Percentiles rank a stretch among this genome's conserved stretches.
Evolutionary conservation across 1,140 invertebrate species (phyloP).

Genomic region (Gonioctena quinquepunctata): DNA sequence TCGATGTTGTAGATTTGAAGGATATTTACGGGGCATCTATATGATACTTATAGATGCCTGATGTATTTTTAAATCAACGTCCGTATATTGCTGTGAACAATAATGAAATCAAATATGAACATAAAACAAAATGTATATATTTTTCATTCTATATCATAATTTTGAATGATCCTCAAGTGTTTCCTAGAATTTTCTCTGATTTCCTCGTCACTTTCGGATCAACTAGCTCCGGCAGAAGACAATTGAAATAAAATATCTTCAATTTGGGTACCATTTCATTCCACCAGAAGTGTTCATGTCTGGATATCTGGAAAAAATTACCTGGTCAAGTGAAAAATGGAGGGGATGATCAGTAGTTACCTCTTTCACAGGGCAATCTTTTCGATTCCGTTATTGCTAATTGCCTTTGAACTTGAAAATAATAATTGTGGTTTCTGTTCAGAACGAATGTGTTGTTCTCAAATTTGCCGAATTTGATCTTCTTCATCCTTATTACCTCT

Average conservation of each 20-base stretch:
- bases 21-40: too few species aligned
- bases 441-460: slow-evolving; percentile 28
- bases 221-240: not conserved
- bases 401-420: slow-evolving; percentile 48
- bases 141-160: too few species aligned
- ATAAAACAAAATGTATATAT: too few species aligned
- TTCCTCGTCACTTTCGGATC: too few species aligned
- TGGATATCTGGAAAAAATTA: not conserved
- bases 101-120: too few species aligned
- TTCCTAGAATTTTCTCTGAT: too few species aligned
- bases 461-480: not conserved
- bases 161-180: too few species aligned
- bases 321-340: slow-evolving; percentile 9
- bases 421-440: slow-evolving; percentile 38
- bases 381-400: slow-evolving; percentile 49
- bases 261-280: not conserved
- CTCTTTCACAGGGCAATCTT: slow-evolving; percentile 20
- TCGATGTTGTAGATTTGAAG: too few species aligned
- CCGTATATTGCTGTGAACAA: too few species aligned
- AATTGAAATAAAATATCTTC: not conserved
- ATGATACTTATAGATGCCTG: too few species aligned
- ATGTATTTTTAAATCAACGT: too few species aligned
- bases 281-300: not conserved
- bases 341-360: not conserved
- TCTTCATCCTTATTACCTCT: too few species aligned